Percentiles rank a stretch among this genome's conserved stretches.
These are phyloP conservation scores for Burhinus bistriatus DNA, from an alignment of 2,113 vertebrate species.

Conservation along the genomic window DNA sequence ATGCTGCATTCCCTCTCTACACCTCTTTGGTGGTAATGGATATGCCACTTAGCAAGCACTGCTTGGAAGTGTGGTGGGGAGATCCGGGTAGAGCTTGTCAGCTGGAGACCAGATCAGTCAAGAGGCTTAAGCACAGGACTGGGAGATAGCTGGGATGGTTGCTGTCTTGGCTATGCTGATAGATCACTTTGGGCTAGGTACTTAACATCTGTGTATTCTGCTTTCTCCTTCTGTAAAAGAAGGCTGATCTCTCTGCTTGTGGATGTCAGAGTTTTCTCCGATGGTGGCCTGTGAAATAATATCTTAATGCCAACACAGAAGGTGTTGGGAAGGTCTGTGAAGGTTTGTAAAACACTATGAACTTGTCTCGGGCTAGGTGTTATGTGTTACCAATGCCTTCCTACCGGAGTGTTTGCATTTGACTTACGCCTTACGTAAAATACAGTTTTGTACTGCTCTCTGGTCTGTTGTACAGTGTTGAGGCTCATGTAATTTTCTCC, in stretches of 20 bases:
- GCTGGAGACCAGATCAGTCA: conserved; percentile 1
- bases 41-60: not conserved
- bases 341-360: not conserved
- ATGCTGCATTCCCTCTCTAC: not conserved
- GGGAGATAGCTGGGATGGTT: not conserved
- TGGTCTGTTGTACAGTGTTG: not conserved
- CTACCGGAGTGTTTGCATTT: not conserved
- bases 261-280: not conserved
- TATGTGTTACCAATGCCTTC: not conserved
- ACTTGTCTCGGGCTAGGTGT: not conserved
- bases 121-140: not conserved
- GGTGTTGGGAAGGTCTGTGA: not conserved
- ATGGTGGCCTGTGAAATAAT: not conserved
- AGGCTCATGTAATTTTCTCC: not conserved
- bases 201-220: conserved; percentile 2
- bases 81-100: not conserved
- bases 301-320: not conserved
- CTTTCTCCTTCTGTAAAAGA: not conserved
- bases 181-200: not conserved
- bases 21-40: not conserved
- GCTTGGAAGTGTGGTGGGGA: not conserved
- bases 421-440: not conserved
- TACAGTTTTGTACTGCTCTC: not conserved
- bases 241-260: not conserved
- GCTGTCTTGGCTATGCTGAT: not conserved